phyloP scores from a whole-genome alignment of 2,888 invertebrate species.

The Ctena decussata region DNA sequence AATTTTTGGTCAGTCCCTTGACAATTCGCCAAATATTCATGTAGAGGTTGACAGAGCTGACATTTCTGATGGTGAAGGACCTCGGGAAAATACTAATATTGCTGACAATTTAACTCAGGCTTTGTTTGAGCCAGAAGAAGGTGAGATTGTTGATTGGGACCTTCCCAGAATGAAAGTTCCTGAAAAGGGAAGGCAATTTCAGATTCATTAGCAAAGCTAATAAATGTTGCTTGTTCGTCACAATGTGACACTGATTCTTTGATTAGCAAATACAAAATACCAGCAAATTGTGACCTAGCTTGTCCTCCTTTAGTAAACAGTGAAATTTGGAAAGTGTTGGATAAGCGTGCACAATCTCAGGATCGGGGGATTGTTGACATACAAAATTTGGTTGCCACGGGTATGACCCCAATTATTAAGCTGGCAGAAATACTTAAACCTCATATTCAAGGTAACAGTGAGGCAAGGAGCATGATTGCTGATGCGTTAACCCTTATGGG shows the following conservation, averaged over 20 bases:
- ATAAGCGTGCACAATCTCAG: conserved; percentile 13
- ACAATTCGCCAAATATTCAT: too few relatives aligned
- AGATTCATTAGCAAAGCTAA: neutral
- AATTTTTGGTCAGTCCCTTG: too few relatives aligned
- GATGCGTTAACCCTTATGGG: conserved; percentile 33
- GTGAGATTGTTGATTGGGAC: neutral
- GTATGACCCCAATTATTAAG: conserved; percentile 23
- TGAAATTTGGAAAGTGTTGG: conserved; percentile 32
- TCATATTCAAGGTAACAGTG: neutral
- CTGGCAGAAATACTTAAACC: conserved; percentile 17
- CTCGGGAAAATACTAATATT: too few relatives aligned
- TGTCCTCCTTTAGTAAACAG: conserved; percentile 22
- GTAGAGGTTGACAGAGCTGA: too few relatives aligned
- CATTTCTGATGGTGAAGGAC: neutral
- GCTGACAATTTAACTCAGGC: too few relatives aligned
- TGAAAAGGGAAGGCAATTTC: neutral
- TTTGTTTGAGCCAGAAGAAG: too few relatives aligned
- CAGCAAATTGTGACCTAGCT: conserved; percentile 30
- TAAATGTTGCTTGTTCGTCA: conserved; percentile 8
- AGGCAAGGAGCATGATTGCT: conserved; percentile 12
- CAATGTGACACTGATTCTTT: conserved; percentile 13
- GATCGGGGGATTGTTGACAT: conserved; percentile 16
- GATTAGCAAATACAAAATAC: neutral
- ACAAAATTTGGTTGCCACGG: conserved; percentile 11
- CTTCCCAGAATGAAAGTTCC: neutral